Evolutionary conservation across 64 coral and sea anemone genomes (phyloP), one percentile per base, ranked within the genome.

Genomic region (Pocillopora verrucosa): DNA sequence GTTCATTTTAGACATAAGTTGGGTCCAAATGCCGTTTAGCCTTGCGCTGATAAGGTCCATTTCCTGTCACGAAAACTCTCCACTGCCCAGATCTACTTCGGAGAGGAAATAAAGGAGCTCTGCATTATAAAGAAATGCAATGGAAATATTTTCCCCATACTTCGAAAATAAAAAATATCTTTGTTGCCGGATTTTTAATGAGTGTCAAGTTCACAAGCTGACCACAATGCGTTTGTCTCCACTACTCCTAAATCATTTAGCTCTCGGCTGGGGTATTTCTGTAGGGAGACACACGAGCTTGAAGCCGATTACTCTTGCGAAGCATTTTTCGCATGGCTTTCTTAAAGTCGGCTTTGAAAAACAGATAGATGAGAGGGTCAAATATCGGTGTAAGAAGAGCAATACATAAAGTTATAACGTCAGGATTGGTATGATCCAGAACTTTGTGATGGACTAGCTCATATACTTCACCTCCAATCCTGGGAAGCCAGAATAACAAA

Each of bases 311-410:
- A 36, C 73, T 75, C 36, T 12, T 16, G 1, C 73, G 30, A 38
- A 75, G 73, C 73, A 75, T 75, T 75, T 75, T 75, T 75, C 73
- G 73, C 73, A 75, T 37, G 16, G 73, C 73, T 36, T 24, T 75
- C 34, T 75, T 75, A 38, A 75, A 75, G 73, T 75, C 73, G 11
- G 73, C 73, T 41, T 75, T 75, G 13, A 75, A 75, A 75, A 75
- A 75, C 34, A 75, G 73, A 38, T 75, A 75, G 34, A 75, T 75
- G 17, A 75, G 73, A 13, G 73, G 73, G 14, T 75, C 73, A 17
- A 75, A 75, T 35, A 75, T 75, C 36, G 73, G 73, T 16, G 34
- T 75, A 10, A 75, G 73, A 19, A 75, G 73, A 75, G 35, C 73
- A 75, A 75, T 75, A 75, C 73, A 75, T 35, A 75, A 38, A 5